Evolutionary conservation across 2,888 invertebrate genomes (phyloP).

Genomic region (Parnassius apollo): DNA sequence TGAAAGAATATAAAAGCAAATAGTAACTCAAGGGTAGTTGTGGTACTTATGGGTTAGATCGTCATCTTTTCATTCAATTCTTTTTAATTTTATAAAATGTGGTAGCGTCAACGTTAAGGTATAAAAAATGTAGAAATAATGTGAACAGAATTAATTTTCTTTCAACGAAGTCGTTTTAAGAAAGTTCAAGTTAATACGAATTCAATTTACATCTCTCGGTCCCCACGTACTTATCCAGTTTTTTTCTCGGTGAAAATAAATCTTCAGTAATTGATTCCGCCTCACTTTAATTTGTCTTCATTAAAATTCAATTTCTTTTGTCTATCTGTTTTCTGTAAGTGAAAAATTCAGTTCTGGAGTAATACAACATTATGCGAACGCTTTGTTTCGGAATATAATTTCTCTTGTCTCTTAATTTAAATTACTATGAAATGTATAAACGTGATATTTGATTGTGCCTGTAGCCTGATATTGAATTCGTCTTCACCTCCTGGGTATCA

Average conservation of each 20-base stretch:
- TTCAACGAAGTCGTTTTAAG: slow-evolving; percentile 16
- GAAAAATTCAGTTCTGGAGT: slow-evolving; percentile 61
- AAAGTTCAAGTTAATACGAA: slow-evolving; percentile 49
- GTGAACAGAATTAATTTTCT: slow-evolving; percentile 19
- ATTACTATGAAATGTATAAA: neutral
- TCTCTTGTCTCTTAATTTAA: neutral
- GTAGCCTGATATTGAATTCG: no score
- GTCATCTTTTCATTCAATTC: no score
- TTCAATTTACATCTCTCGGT: slow-evolving; percentile 74
- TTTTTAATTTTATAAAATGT: no score
- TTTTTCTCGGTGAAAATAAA: slow-evolving; percentile 67
- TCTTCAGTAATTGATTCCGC: slow-evolving; percentile 78
- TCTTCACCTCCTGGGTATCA: no score
- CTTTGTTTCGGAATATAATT: neutral
- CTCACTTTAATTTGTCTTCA: slow-evolving; percentile 80
- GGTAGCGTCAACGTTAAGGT: neutral
- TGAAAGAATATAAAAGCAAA: no score
- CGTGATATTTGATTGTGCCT: neutral
- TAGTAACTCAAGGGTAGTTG: no score
- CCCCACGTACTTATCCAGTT: slow-evolving; percentile 63
- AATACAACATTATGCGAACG: neutral
- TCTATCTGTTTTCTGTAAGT: slow-evolving; percentile 78
- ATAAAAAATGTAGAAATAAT: slow-evolving; percentile 10
- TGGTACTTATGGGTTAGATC: no score
- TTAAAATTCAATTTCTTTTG: slow-evolving; percentile 78